Base-by-base conservation (phyloP, 2,888 invertebrate species). In the Ephialtes manifestator region DNA sequence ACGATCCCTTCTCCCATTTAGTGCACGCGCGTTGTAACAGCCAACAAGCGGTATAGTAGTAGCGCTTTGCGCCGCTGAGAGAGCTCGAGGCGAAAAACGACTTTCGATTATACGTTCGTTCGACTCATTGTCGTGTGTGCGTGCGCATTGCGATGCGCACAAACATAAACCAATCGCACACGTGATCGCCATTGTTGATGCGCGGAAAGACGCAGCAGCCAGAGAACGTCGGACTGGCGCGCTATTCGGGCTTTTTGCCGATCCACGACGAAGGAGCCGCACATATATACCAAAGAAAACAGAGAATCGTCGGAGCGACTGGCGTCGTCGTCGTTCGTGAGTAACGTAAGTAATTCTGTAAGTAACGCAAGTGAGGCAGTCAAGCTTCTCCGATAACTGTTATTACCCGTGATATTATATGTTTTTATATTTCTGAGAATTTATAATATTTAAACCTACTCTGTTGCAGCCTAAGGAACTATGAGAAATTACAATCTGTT, bases 171-270 rank as follows among this genome's bases (percentile, higher is more conserved):
- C 60, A 68, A 70, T 79, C 74, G 86, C 86, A 89, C 91, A 90
- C 92, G 92, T 91, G 91, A 91, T 88, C 89, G 89, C 90, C 92
- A 92, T 92, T 91, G 92, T 91, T 88, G 90, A 92, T 91, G 87
- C 87, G 74, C 72, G 46, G 75, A 76, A 60, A 75, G 81, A 80
- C 72, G 53, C 81, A 78, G 83, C 58, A 28, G 8, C 63, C 31
- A 87, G 43, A 70, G 86, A 89, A 88, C 89, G 91, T 89, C 89
- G 80, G 87, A 71, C 87, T 87, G 89, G 86, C 89, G 89, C 90
- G 89, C 90, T 89, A 90, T 89, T 89, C 87, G 86, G 78, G 78
- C 86, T 88, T 89, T 89, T 91, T 92, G 88, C 84, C 60, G 79
- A 82, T 76, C 80, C 68, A 76, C 84, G 78, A 58, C 63, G 68